phyloP scores from a whole-genome alignment of 92 coral and sea anemone genomes.

The Porites divaricata region DNA sequence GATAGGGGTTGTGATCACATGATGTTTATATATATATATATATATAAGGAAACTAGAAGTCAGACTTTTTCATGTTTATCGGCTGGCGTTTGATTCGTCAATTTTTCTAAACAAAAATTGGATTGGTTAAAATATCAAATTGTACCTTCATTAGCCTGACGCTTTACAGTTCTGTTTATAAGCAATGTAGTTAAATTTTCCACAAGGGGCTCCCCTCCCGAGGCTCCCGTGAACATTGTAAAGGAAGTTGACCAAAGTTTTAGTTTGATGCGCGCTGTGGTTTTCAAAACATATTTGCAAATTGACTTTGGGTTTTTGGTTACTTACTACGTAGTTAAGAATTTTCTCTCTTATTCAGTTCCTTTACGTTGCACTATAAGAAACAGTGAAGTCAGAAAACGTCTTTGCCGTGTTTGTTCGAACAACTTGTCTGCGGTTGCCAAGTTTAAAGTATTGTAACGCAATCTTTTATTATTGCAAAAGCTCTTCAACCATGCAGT shows the following conservation, averaged over 20 bases:
- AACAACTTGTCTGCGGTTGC: slow-evolving; percentile 21
- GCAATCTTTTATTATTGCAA: slow-evolving; percentile 22
- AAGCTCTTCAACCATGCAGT: slow-evolving; percentile 18
- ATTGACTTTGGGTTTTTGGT: slow-evolving; percentile 17
- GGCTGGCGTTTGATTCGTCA: slow-evolving; percentile 28
- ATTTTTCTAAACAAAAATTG: slow-evolving; percentile 13
- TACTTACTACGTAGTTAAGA: neutral
- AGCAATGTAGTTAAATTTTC: slow-evolving; percentile 9
- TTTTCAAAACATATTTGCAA: slow-evolving; percentile 12
- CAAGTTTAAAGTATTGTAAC: slow-evolving; percentile 21
- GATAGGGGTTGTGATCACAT: slow-evolving; percentile 27
- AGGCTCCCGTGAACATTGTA: slow-evolving; percentile 18
- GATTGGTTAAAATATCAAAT: slow-evolving; percentile 21
- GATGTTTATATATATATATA: slow-evolving; percentile 13
- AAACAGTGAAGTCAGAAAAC: slow-evolving; percentile 17
- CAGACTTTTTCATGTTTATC: slow-evolving; percentile 4
- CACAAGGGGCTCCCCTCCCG: slow-evolving; percentile 12
- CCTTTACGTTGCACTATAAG: slow-evolving; percentile 26
- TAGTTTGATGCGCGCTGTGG: neutral
- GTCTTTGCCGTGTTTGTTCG: slow-evolving; percentile 17
- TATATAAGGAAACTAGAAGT: slow-evolving; percentile 3
- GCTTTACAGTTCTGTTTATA: too few relatives aligned
- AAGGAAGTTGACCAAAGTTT: slow-evolving; percentile 1
- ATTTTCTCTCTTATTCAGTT: slow-evolving; percentile 3
- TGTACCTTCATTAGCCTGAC: too few relatives aligned